Evolutionary conservation across 2,113 vertebrate species (phyloP).

Genomic region (Centropristis striata): DNA sequence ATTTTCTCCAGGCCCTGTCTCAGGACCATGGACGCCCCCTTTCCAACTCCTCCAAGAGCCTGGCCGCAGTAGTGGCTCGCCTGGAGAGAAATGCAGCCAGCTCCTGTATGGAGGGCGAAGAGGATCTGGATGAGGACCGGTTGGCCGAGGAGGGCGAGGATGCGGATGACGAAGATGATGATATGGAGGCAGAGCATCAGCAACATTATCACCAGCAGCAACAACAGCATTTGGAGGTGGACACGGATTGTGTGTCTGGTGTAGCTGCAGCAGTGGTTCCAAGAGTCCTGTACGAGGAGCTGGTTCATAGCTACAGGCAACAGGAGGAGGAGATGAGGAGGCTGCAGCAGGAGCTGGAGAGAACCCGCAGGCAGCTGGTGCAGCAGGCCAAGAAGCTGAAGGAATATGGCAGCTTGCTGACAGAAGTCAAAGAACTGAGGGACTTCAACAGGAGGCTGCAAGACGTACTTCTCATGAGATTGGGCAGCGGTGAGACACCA

Average conservation of each 20-base stretch:
- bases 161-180: constrained; percentile 83
- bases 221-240: constrained; percentile 76
- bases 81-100: constrained; percentile 89
- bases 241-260: constrained; percentile 76
- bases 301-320: constrained; percentile 97
- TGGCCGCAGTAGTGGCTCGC: constrained; percentile 97
- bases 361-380: constrained; percentile 95
- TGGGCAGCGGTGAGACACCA: constrained; percentile 93
- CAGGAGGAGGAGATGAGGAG: constrained; percentile 98
- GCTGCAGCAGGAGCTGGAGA: constrained; percentile 97
- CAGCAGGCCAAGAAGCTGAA: constrained; percentile 99
- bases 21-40: constrained; percentile 83
- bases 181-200: constrained; percentile 80
- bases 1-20: constrained; percentile 66
- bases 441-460: constrained; percentile 98
- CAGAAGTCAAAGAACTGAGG: constrained; percentile 98
- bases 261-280: constrained; percentile 91
- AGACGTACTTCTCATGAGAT: constrained; percentile 96
- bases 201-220: constrained; percentile 73
- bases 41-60: constrained; percentile 90
- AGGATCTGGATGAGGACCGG: constrained; percentile 83
- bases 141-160: constrained; percentile 83
- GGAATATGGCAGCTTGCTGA: constrained; percentile 95
- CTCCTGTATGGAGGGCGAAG: constrained; percentile 85
- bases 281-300: constrained; percentile 95